Base-by-base conservation (phyloP, 2,888 invertebrate species). In the Amaurobius ferox region DNA sequence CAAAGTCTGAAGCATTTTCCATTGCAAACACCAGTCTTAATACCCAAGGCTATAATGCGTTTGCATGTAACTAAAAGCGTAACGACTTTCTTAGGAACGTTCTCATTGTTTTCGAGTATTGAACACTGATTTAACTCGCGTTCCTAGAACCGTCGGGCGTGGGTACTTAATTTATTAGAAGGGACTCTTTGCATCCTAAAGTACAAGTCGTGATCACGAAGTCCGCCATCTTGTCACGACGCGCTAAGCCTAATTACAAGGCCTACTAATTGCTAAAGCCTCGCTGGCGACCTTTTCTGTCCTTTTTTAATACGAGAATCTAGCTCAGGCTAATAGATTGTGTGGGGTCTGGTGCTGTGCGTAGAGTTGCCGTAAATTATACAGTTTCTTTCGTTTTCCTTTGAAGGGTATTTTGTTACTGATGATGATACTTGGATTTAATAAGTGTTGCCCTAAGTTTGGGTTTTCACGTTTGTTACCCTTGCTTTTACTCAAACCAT, bases 231-330 rank as follows among this genome's bases (percentile, higher is more conserved):
- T 81, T 81, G 77, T 83, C 83, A 83, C 83, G 83, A 83, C 26
- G 83, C 83, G 71, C 83, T 77, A 83, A 71, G 83, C 77, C 83
- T 83, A 83, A 83, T 83, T 83, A 83, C 83, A 83, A 83, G 74
- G 83, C 71, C 61, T 71, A 66, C 83, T 83, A 83, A 83, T 83
- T 83, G 83, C 77, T 32, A 35, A 70, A 29, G 28, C 70, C 67
- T 67, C 23, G 19, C 32, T 44, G 79, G 61, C 70, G 67, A 70
- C 78, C 48, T 79, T 71, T 79, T 79, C 71, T 71, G 64, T 79
- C 66, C 79, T 61, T 55, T 55, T 64, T 64, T 64, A 28, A 48
- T 9, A 35, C 40, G 30, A 48, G 71, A 72, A 66, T 72, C 29
- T 32, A 68, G 61, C 39, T 16, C 55, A 61, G 26, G 44, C 11